A percentile compares a stretch with the other conserved stretches of the same genome.
Conservation (phyloP, 2,113 vertebrate species). For the Spilogale gracilis region DNA sequence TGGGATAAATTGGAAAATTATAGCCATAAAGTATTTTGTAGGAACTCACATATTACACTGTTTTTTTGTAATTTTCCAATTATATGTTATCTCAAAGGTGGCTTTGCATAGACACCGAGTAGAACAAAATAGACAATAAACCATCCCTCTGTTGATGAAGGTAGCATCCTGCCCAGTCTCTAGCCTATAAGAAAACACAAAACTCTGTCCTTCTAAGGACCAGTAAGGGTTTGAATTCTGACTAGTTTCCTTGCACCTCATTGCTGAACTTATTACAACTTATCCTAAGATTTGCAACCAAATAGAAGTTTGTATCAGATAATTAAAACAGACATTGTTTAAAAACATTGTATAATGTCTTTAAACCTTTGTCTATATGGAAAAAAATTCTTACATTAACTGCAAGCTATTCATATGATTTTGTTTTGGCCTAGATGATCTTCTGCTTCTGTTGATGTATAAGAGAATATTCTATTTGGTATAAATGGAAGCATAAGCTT, state of each 20-base stretch:
- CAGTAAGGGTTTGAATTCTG: background rate
- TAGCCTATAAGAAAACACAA: background rate
- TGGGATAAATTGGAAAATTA: background rate
- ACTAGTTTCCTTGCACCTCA: background rate
- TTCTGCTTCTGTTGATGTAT: background rate
- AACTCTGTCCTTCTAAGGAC: accelerated
- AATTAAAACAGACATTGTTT: background rate
- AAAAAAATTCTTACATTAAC: background rate
- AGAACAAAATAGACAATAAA: background rate
- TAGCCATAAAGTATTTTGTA: background rate
- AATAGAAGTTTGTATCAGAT: background rate
- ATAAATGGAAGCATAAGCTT: background rate
- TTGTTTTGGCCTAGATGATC: background rate
- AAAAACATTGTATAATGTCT: background rate
- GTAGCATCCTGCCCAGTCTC: background rate
- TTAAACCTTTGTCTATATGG: background rate
- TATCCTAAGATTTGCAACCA: background rate
- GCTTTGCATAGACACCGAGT: background rate
- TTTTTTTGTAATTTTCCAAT: background rate
- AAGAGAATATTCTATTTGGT: background rate
- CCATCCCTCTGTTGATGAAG: background rate
- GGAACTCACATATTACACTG: background rate
- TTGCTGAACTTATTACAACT: background rate
- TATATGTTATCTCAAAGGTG: background rate
- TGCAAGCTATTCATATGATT: background rate